Base-by-base conservation (phyloP, 30 jellyfish, hydroid and myxozoan species). In the Hydractinia symbiolongicarpus region DNA sequence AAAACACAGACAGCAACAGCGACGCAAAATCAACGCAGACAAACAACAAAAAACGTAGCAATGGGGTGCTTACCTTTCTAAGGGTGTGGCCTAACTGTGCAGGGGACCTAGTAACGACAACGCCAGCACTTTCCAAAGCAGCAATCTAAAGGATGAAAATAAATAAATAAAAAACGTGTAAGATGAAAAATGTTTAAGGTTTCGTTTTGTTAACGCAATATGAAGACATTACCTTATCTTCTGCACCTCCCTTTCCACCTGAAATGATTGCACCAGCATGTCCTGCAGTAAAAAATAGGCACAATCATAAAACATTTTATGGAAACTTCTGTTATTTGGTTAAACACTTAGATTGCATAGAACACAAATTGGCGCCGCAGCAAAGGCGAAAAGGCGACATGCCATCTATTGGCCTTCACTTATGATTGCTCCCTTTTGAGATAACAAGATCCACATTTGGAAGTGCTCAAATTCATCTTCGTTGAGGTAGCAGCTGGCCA, bases 191-290 rank as follows among this genome's bases (percentile, higher is more conserved):
- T 58, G 15, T 58, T 58, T 58, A 16, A 13, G 17, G 15, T 58
- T 58, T 58, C 10, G 83, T 11, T 49, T 73, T 1, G 44, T 73
- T 11, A 55, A 44, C 74, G 40, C 40, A 7, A 58, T 58, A 58
- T 11, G 0, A 58, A 6, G 14, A 60, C 54, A 74, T 19, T 53
- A 89, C 96, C 92, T 92, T 92, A 30, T 89, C 98, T 16, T 61
- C 81, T 3, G 98, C 98, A 30, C 95, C 96, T 49, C 99, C 99
- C 73, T 93, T 88, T 40, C 99, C 99, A 30, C 99, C 99, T 9
- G 99, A 81, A 55, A 93, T 93, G 53, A 93, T 93, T 17, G 99
- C 99, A 44, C 99, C 99, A 44, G 99, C 99, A 61, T 93, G 99
- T 44, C 98, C 97, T 86, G 55, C 7, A 53, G 66, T 72, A 73